Evolutionary conservation across 37 sponge, comb jelly and placozoan genomes (phyloP), one percentile per base, ranked within the genome.

Genomic region (Aplysina aerophoba): DNA sequence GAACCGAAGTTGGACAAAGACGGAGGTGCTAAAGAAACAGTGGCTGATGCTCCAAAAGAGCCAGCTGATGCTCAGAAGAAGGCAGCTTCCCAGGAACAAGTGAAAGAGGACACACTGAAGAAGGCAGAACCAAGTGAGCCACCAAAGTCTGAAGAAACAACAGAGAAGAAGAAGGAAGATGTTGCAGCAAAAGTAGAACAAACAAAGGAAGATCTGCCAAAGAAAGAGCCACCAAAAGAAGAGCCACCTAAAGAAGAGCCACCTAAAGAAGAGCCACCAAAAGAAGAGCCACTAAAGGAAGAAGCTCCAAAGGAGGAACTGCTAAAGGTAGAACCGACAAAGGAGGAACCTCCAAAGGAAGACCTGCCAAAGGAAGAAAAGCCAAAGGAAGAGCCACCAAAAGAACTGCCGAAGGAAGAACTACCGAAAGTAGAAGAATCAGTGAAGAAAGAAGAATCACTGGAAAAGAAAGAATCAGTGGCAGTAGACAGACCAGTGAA

Each of bases 131-230:
- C 63, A 2, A 34, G 35, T 69, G 27, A 31, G 71, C 33, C 27
- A 17, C 28, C 28, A 69, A 4, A 1, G 19, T 5, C 28, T 30
- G 71, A 27, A 17, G 34, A 69, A 30, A 0, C 28, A 69, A 4
- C 71, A 69, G 6, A n/a, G 34, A 30, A 69, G 71, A 4, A n/a
- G 34, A 30, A 69, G 71, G 34, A 69, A 69, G 71, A 69, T 27
- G 31, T 69, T 27, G 71, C 28, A 34, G 27, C 63, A 62, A 30
- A 69, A 69, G 71, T 30, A 6, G 71, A 69, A 69, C 34, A 6
- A 3, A 1, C 31, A n/a, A 30, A 69, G 33, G 71, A 69, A 31
- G 71, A 69, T 16, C 4, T 25, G 27, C 2, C 63, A 27, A 35
- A 69, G 4, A 35, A 69, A 35, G 11, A 22, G 11, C 11, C 63